Percentiles rank a stretch among this genome's conserved stretches.
Conservation (phyloP, 2,113 vertebrate genomes). For the Sphyrna mokarran region DNA sequence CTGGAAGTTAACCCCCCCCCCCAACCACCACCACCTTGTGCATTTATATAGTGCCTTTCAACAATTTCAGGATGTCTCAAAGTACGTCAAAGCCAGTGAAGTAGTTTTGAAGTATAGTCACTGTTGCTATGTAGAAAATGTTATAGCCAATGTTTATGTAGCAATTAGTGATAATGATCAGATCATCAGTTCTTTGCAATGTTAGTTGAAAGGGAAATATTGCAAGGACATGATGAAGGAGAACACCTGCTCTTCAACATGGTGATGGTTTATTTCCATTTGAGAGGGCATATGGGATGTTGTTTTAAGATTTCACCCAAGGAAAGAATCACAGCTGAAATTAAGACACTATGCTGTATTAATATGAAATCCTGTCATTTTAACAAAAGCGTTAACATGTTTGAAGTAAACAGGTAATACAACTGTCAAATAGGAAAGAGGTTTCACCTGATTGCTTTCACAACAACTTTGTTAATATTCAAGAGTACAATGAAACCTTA, state of each 20-base stretch:
- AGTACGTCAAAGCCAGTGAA: not conserved
- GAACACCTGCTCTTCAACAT: not conserved
- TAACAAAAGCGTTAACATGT: not conserved
- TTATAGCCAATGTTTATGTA: not conserved
- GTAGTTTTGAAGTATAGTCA: not conserved
- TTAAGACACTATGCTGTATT: not conserved
- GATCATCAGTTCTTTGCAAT: not conserved
- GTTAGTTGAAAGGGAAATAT: not conserved
- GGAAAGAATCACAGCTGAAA: not conserved
- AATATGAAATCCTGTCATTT: not conserved
- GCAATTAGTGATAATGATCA: not conserved
- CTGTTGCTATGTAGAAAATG: not conserved
- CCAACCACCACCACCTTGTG: too few species aligned
- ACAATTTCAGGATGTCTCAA: not conserved
- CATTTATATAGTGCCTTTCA: not conserved
- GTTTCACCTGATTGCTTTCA: not conserved
- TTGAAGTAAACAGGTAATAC: not conserved
- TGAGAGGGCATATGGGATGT: not conserved
- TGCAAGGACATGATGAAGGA: too few species aligned
- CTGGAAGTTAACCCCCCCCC: too few species aligned
- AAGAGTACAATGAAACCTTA: too few species aligned
- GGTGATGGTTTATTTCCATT: not conserved
- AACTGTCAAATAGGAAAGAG: not conserved
- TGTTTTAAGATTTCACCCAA: not conserved
- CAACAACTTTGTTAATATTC: too few species aligned